phyloP scores from a whole-genome alignment of 2,113 vertebrate genomes.

The Oenanthe melanoleuca region DNA sequence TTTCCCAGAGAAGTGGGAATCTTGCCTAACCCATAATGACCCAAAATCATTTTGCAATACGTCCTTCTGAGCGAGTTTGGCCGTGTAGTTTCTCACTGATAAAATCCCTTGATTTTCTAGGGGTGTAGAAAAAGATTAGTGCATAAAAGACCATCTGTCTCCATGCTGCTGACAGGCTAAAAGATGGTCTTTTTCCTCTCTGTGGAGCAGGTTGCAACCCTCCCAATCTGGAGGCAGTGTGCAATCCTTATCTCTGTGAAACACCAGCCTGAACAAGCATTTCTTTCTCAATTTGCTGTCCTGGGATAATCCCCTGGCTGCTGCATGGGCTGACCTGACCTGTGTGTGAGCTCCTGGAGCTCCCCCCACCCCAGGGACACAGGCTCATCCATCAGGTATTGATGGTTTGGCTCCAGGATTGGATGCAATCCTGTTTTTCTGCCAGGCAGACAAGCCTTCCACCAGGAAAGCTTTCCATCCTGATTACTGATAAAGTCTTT shows the following conservation, averaged over 20 bases:
- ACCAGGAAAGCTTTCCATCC: neutral
- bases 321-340: neutral
- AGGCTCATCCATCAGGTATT: neutral
- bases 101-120: constrained; percentile 36
- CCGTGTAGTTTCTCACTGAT: neutral
- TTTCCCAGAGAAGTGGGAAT: constrained; percentile 8
- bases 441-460: neutral
- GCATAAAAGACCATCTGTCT: constrained; percentile 58
- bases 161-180: constrained; percentile 22
- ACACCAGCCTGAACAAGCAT: neutral
- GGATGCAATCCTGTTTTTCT: neutral
- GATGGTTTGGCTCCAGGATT: neutral
- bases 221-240: neutral
- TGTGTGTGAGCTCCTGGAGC: neutral
- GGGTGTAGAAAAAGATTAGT: constrained; percentile 14
- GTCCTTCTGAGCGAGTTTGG: neutral
- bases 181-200: neutral
- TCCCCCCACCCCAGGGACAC: neutral
- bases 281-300: neutral
- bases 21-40: constrained; percentile 38
- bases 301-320: neutral
- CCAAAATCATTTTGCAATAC: neutral
- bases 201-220: neutral
- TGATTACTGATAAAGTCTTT: neutral
- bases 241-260: neutral